Percentiles rank a stretch among this genome's conserved stretches.
phyloP scores from a whole-genome alignment of 2,888 invertebrate species.

The Oxytorus armatus region DNA sequence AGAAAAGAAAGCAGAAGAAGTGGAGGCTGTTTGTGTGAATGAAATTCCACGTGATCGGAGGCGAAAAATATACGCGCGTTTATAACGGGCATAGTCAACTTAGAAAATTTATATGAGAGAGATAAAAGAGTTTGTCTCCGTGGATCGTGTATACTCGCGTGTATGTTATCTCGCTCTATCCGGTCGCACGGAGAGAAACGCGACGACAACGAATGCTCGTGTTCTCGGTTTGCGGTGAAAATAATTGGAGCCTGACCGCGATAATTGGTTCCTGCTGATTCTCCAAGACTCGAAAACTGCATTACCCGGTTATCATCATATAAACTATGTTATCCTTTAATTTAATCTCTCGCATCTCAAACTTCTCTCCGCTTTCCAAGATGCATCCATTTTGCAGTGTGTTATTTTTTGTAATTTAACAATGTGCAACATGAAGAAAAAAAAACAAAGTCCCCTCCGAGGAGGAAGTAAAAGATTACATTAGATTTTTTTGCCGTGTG shows the following conservation, averaged over 20 bases:
- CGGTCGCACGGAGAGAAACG: slow-evolving; percentile 60
- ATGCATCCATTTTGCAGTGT: not conserved
- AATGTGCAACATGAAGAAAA: not conserved
- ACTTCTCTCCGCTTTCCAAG: not conserved
- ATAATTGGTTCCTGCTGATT: slow-evolving; percentile 51
- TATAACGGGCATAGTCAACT: slow-evolving; percentile 44
- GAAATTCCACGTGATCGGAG: slow-evolving; percentile 27
- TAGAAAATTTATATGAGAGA: slow-evolving; percentile 38
- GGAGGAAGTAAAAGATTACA: not conserved
- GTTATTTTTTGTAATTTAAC: not conserved
- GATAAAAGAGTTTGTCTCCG: slow-evolving; percentile 31
- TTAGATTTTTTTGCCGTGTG: not conserved
- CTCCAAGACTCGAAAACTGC: slow-evolving; percentile 17
- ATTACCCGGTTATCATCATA: not conserved
- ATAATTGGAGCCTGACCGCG: slow-evolving; percentile 77
- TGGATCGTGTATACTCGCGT: slow-evolving; percentile 54
- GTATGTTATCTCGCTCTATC: slow-evolving; percentile 59
- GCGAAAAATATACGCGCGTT: slow-evolving; percentile 13
- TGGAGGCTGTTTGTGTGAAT: slow-evolving; percentile 2
- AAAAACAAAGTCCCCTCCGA: too few relatives aligned
- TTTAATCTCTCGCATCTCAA: not conserved
- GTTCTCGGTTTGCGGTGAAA: slow-evolving; percentile 46
- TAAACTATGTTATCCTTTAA: not conserved
- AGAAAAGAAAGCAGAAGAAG: too few relatives aligned
- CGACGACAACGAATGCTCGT: slow-evolving; percentile 40